These are phyloP conservation scores for Eretmocerus hayati DNA, from an alignment of 2,888 invertebrate genomes.

Conservation along the genomic window DNA sequence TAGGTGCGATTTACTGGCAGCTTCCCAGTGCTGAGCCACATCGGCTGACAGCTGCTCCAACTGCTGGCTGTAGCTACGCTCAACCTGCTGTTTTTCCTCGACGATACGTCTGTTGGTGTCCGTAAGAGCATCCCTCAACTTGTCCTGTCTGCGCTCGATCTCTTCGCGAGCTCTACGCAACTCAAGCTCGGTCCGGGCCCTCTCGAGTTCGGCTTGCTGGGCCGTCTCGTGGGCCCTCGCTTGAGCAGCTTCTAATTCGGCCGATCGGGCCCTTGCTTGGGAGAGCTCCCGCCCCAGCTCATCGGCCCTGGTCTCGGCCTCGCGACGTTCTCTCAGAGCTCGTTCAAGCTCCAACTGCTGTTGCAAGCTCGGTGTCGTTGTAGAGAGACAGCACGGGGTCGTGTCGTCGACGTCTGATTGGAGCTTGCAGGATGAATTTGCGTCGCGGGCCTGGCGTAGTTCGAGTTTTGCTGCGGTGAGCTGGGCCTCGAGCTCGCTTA, in stretches of 20 bases:
- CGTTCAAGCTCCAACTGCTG: constrained; percentile 31
- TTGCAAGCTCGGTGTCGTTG: not conserved
- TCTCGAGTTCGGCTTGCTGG: constrained; percentile 71
- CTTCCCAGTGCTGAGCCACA: constrained; percentile 73
- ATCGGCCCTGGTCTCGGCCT: constrained; percentile 49
- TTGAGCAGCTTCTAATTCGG: constrained; percentile 57
- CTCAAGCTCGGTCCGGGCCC: constrained; percentile 68
- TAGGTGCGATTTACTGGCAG: constrained; percentile 61
- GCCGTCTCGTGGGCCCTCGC: constrained; percentile 65
- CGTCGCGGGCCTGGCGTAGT: constrained; percentile 64
- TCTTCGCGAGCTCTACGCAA: constrained; percentile 70
- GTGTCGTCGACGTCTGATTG: no score
- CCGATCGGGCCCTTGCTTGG: constrained; percentile 57
- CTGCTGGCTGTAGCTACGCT: constrained; percentile 64
- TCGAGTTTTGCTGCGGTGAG: constrained; percentile 71
- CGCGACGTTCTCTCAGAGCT: constrained; percentile 35
- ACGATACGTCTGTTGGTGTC: constrained; percentile 64
- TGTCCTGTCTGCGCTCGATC: constrained; percentile 67
- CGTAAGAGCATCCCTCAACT: constrained; percentile 59
- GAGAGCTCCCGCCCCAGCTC: constrained; percentile 61
- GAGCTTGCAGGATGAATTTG: constrained; percentile 48
- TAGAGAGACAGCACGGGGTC: no score
- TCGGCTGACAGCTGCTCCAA: constrained; percentile 75
- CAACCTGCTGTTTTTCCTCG: constrained; percentile 66
- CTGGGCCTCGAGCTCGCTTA: constrained; percentile 78